A percentile compares a stretch with the other conserved stretches of the same genome.
Conservation (phyloP, 2,888 invertebrate species). For the Drosophila ustulata region DNA sequence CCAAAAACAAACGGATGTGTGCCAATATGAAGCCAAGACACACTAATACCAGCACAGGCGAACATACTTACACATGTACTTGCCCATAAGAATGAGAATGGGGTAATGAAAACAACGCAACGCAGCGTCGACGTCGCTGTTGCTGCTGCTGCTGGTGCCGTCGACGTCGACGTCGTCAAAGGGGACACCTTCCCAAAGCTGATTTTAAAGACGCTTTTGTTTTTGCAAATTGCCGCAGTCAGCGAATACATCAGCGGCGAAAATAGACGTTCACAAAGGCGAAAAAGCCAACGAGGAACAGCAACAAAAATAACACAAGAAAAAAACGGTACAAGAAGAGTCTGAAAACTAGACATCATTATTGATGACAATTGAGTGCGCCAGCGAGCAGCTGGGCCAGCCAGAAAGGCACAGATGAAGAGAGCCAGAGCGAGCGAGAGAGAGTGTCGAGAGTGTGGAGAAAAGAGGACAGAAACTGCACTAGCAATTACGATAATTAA, state of each 20-base stretch:
- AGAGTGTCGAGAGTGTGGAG: conserved; percentile 14
- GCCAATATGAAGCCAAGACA: conserved; percentile 45
- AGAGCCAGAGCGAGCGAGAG: conserved; percentile 20
- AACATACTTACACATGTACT: conserved; percentile 2
- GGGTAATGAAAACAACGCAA: conserved; percentile 41
- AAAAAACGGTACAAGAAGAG: conserved; percentile 59
- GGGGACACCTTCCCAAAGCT: conserved; percentile 69
- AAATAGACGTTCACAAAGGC: conserved; percentile 76
- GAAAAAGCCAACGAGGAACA: conserved; percentile 57
- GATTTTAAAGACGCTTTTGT: conserved; percentile 68
- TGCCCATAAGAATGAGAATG: conserved; percentile 42
- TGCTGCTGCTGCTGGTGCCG: not conserved
- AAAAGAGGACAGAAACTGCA: conserved; percentile 57
- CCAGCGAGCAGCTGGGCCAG: conserved; percentile 73
- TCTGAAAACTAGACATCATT: conserved; percentile 83
- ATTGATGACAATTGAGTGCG: conserved; percentile 85
- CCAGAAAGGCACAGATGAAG: conserved; percentile 22
- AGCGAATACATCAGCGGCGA: conserved; percentile 82
- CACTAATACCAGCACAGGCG: conserved; percentile 4
- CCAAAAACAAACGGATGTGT: conserved; percentile 51
- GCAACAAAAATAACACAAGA: conserved; percentile 15
- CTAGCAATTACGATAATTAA: conserved; percentile 83
- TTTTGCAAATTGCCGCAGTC: conserved; percentile 82
- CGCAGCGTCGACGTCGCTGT: conserved; percentile 11
- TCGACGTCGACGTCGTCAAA: conserved; percentile 32